Percentiles rank a stretch among this genome's conserved stretches.
phyloP scores from a whole-genome alignment of 2,888 invertebrate genomes.

The Synergus itoensis region DNA sequence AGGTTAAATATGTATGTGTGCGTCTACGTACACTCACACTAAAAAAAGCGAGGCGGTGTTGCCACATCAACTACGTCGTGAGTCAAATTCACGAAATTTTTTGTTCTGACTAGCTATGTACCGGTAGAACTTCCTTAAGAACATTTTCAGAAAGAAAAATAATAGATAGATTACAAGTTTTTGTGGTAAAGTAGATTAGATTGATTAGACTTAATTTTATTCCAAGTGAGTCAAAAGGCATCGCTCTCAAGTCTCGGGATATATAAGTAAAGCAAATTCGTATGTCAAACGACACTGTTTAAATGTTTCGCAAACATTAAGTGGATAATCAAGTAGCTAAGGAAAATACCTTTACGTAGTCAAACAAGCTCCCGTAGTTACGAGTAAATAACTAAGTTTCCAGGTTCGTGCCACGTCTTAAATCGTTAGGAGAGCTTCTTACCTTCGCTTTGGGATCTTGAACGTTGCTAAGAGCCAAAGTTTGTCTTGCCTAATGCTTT shows the following conservation, averaged over 20 bases:
- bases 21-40: too few relatives aligned
- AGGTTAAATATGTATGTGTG: too few relatives aligned
- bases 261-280: background rate
- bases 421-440: conserved; percentile 34
- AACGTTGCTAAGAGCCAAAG: background rate
- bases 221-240: background rate
- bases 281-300: conserved; percentile 14
- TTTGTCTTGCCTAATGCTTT: conserved; percentile 7
- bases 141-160: too few relatives aligned
- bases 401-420: conserved; percentile 25
- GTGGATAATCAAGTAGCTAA: conserved; percentile 37
- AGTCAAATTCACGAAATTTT: too few relatives aligned
- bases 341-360: conserved; percentile 27
- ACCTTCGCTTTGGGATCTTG: conserved; percentile 13
- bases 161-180: too few relatives aligned
- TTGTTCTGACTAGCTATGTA: too few relatives aligned
- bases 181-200: too few relatives aligned
- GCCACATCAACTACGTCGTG: too few relatives aligned
- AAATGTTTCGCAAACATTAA: conserved; percentile 33
- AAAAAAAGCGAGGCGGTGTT: too few relatives aligned
- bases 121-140: too few relatives aligned
- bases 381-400: conserved; percentile 36
- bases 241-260: background rate
- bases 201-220: background rate
- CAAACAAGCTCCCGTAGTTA: conserved; percentile 25